These are phyloP conservation scores for Malurus leucopterus DNA, from an alignment of 2,797 vertebrate genomes.

Conservation along the genomic window DNA sequence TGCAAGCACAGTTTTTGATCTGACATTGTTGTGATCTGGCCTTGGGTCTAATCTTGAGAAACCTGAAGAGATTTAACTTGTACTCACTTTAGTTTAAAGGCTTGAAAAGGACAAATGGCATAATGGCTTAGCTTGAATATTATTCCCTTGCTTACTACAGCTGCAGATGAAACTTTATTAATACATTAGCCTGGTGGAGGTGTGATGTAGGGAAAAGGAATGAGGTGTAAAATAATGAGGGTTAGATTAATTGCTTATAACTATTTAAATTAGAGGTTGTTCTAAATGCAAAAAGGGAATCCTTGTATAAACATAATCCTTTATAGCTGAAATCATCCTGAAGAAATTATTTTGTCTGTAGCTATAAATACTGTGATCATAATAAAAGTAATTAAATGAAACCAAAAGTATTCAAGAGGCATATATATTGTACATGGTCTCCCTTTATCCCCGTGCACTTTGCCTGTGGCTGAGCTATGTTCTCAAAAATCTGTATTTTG, in stretches of 20 bases:
- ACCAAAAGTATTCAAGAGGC: neutral
- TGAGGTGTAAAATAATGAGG: neutral
- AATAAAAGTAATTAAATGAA: neutral
- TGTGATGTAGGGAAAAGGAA: neutral
- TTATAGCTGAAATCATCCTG: neutral
- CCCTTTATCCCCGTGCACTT: neutral
- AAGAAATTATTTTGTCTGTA: neutral
- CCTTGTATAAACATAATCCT: neutral
- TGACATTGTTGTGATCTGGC: neutral
- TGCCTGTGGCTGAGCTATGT: neutral
- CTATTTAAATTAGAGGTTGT: neutral
- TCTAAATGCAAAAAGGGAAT: neutral
- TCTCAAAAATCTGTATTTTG: neutral
- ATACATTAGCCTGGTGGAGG: neutral
- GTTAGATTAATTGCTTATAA: neutral
- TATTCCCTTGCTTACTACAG: neutral
- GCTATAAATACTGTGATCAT: neutral
- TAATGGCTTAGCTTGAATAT: neutral
- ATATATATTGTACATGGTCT: neutral
- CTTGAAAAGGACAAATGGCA: neutral
- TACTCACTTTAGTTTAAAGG: neutral
- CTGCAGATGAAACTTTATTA: neutral
- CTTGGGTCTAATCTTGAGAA: neutral
- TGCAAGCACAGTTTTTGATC: neutral
- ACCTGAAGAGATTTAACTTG: neutral